Conservation (phyloP, 2,797 vertebrate species). For the Hapalemur alaotrensis region DNA sequence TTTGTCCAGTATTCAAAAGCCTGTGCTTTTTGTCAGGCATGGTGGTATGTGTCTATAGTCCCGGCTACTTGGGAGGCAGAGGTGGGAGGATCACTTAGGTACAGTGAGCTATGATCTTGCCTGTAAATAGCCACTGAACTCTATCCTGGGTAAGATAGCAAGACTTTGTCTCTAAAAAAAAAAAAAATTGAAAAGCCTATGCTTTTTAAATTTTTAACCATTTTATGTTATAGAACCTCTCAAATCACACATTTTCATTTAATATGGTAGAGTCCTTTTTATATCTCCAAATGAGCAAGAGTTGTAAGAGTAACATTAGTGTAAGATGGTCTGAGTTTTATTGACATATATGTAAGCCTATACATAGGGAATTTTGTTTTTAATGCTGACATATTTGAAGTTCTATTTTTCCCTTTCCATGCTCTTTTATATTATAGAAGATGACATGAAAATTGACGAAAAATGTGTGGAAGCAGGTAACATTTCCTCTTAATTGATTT, state of each 20-base stretch:
- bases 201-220: background rate
- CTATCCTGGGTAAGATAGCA: background rate
- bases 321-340: background rate
- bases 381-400: background rate
- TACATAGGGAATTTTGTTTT: background rate
- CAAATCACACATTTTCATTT: background rate
- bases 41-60: background rate
- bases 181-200: background rate
- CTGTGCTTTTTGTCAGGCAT: background rate
- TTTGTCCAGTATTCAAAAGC: background rate
- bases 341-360: background rate
- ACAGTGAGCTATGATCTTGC: background rate
- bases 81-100: background rate
- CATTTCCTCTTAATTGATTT: background rate
- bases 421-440: constrained; percentile 87
- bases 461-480: constrained; percentile 96
- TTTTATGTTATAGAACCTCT: background rate
- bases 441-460: constrained; percentile 93
- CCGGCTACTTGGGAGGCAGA: background rate
- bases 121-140: background rate
- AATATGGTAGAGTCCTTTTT: background rate
- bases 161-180: background rate
- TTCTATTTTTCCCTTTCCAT: constrained; percentile 39
- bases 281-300: background rate
- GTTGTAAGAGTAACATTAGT: background rate